These are phyloP conservation scores for Sebastes baramenuke DNA, from an alignment of 2,797 vertebrate species.

Conservation along the genomic window DNA sequence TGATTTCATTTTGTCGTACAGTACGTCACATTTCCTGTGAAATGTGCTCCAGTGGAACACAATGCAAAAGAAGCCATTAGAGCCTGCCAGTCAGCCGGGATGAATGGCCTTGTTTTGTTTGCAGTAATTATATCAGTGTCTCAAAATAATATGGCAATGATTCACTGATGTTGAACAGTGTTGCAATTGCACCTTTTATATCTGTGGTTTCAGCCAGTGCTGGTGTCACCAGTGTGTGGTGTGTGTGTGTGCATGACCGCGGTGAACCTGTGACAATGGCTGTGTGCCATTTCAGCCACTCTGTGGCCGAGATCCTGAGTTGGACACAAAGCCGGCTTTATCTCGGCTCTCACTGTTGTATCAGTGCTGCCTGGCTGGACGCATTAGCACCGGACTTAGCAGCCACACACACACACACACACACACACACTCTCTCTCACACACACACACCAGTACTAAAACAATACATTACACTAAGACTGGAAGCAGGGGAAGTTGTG, in stretches of 20 bases:
- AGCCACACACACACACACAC: conserved; percentile 30
- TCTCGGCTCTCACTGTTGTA: conserved; percentile 68
- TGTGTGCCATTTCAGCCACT: conserved; percentile 67
- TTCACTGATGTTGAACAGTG: conserved; percentile 14
- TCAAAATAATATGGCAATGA: conserved; percentile 1
- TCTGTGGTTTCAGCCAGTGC: neutral
- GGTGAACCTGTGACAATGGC: conserved; percentile 72
- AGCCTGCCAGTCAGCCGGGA: neutral
- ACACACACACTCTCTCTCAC: neutral
- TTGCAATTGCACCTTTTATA: conserved; percentile 25
- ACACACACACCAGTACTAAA: conserved; percentile 27
- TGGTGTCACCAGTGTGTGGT: conserved; percentile 9
- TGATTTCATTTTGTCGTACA: neutral
- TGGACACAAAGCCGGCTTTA: conserved; percentile 77
- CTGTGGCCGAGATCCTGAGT: conserved; percentile 63
- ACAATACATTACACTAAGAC: conserved; percentile 46
- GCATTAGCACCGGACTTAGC: conserved; percentile 60
- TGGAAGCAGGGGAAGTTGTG: conserved; percentile 36
- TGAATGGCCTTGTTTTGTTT: conserved; percentile 11
- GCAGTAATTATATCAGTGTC: conserved; percentile 5
- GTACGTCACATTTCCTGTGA: neutral
- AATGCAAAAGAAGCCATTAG: neutral
- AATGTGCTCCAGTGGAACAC: neutral
- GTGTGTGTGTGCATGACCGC: conserved; percentile 45
- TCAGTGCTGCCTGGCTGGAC: conserved; percentile 74